phyloP scores from a whole-genome alignment of 2,888 invertebrate species.

The Conomelus anceps region DNA sequence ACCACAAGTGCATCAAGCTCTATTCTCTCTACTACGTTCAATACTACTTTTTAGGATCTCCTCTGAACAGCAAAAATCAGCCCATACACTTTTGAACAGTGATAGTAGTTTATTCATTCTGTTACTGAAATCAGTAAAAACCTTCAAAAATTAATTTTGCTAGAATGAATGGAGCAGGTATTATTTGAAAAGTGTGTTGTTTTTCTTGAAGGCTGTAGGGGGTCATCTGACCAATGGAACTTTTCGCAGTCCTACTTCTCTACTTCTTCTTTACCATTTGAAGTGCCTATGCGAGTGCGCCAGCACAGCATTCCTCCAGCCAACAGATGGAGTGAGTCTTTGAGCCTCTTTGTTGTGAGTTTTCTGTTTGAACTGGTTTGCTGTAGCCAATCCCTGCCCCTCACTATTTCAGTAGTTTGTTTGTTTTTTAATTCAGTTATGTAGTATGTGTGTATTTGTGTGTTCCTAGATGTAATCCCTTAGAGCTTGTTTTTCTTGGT shows the following conservation, averaged over 20 bases:
- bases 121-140: no score
- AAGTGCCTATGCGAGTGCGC: constrained; percentile 20
- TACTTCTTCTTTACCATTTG: constrained; percentile 1
- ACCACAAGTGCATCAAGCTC: no score
- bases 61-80: no score
- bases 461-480: background rate
- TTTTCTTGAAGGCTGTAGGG: background rate
- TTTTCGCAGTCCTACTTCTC: background rate
- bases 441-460: background rate
- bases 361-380: background rate
- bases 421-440: background rate
- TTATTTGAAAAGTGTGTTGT: background rate
- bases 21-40: no score
- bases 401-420: background rate
- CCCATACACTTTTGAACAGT: no score
- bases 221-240: background rate
- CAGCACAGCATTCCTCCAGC: constrained; percentile 18
- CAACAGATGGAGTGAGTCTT: constrained; percentile 32
- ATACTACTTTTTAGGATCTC: no score
- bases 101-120: no score
- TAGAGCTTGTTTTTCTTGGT: constrained; percentile 15
- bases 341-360: constrained; percentile 2
- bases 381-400: background rate
- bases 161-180: background rate
- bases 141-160: background rate